phyloP scores from a whole-genome alignment of 2,113 vertebrate species.

The Procapra przewalskii region DNA sequence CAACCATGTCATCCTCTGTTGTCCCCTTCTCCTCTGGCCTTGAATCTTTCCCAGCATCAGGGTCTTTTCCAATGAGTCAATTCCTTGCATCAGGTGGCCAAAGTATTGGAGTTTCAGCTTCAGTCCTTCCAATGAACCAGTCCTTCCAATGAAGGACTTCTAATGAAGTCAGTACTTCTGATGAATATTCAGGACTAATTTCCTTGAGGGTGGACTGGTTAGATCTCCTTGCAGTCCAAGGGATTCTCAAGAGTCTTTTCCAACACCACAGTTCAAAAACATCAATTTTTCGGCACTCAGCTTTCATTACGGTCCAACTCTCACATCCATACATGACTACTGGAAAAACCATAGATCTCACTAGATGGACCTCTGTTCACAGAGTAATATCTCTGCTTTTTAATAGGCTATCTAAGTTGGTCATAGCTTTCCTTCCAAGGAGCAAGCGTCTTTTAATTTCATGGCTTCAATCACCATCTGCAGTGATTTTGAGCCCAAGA shows the following conservation, averaged over 20 bases:
- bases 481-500: neutral
- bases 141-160: neutral
- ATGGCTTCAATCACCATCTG: neutral
- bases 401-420: neutral
- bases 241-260: neutral
- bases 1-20: neutral
- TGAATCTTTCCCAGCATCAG: neutral
- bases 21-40: neutral
- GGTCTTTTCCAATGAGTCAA: neutral
- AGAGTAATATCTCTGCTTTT: neutral
- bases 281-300: rapidly evolving
- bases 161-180: neutral
- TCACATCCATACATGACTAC: neutral
- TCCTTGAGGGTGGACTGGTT: neutral
- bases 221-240: neutral
- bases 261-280: neutral
- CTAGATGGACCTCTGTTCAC: neutral
- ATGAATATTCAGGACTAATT: neutral
- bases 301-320: neutral
- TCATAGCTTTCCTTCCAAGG: neutral
- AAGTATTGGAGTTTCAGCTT: neutral
- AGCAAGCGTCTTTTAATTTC: neutral
- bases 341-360: neutral
- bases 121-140: neutral
- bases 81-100: neutral